A percentile compares a stretch with the other conserved stretches of the same genome.
These are phyloP conservation scores for Meles meles DNA, from an alignment of 2,113 vertebrate species.

Conservation along the genomic window DNA sequence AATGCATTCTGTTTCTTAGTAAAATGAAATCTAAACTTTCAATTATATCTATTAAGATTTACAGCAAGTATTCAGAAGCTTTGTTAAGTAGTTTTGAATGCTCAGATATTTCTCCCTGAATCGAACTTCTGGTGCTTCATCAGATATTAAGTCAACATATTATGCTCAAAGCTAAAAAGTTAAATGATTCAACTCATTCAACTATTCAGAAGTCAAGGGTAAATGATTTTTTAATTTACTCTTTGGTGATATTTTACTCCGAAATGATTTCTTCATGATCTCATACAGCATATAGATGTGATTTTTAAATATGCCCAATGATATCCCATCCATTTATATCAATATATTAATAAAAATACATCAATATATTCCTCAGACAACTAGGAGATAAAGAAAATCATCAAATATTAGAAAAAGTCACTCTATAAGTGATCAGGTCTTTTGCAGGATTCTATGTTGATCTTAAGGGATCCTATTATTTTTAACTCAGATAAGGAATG, in stretches of 20 bases:
- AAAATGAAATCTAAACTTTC: conserved; percentile 39
- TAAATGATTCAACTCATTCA: background rate
- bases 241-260: background rate
- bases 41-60: conserved; percentile 2
- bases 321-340: background rate
- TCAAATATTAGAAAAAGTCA: background rate
- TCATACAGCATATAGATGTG: background rate
- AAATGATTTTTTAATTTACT: conserved; percentile 7
- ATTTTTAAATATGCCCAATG: background rate
- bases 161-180: background rate
- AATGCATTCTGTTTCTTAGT: background rate
- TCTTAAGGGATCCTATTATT: background rate
- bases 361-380: background rate
- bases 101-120: background rate
- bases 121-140: background rate
- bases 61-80: background rate
- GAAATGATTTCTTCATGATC: background rate
- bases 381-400: background rate
- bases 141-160: background rate
- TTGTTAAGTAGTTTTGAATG: background rate
- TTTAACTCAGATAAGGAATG: background rate
- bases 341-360: background rate
- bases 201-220: background rate
- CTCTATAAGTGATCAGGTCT: background rate
- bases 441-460: background rate